These are phyloP conservation scores for Coracopsis vasa DNA, from an alignment of 2,113 vertebrate genomes.

Conservation along the genomic window DNA sequence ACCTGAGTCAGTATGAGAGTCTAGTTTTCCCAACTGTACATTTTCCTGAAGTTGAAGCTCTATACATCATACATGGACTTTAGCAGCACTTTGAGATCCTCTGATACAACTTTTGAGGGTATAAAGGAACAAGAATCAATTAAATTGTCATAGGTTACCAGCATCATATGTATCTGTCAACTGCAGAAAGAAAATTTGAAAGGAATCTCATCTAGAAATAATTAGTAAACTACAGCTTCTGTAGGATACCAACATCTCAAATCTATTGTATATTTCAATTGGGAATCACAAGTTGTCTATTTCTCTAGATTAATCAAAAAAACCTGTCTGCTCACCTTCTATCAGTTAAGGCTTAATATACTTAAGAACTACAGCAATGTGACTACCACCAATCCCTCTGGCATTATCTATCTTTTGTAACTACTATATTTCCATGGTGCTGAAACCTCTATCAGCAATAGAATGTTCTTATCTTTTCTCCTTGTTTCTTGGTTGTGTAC, in stretches of 20 bases:
- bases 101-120: not conserved
- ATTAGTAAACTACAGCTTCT: not conserved
- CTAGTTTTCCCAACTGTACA: not conserved
- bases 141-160: not conserved
- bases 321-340: not conserved
- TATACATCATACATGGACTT: not conserved
- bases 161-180: not conserved
- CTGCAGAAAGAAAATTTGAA: not conserved
- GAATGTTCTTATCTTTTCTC: not conserved
- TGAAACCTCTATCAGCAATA: not conserved
- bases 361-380: not conserved
- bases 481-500: not conserved
- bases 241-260: not conserved
- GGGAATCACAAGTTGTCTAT: not conserved
- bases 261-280: not conserved
- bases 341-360: not conserved
- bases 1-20: not conserved
- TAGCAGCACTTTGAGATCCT: not conserved
- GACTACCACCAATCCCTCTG: not conserved
- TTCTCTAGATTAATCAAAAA: not conserved
- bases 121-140: not conserved
- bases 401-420: not conserved
- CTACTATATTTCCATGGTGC: not conserved
- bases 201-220: not conserved
- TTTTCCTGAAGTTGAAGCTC: not conserved